phyloP scores from a whole-genome alignment of 2,113 vertebrate species.

The Eira barbara region DNA sequence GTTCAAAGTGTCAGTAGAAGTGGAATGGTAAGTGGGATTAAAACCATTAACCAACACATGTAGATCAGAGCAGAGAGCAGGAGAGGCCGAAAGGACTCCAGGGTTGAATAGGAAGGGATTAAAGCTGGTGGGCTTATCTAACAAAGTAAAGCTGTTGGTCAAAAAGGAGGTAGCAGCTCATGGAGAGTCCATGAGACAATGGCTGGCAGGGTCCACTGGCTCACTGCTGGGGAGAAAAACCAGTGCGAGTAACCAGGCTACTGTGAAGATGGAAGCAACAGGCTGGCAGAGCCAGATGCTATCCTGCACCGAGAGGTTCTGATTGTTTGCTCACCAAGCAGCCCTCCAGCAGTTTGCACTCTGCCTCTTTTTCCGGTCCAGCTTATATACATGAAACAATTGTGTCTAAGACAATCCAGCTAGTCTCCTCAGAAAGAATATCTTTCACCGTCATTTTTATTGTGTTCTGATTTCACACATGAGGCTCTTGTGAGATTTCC shows the following conservation, averaged over 20 bases:
- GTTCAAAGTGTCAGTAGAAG: neutral
- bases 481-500: neutral
- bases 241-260: neutral
- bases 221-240: neutral
- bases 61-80: neutral
- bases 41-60: neutral
- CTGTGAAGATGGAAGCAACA: neutral
- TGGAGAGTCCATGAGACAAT: neutral
- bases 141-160: neutral
- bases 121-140: neutral
- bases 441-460: neutral
- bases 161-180: neutral
- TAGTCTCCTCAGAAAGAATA: neutral
- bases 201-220: neutral
- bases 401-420: neutral
- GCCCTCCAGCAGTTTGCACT: neutral
- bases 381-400: neutral
- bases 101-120: neutral
- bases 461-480: neutral
- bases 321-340: neutral
- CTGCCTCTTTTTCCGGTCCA: rapidly evolving
- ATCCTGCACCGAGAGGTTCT: rapidly evolving
- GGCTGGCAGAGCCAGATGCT: neutral
- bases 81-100: neutral
- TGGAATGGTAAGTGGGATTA: neutral